Base-by-base conservation (phyloP, 2,888 invertebrate genomes). In the Cephus spinipes region DNA sequence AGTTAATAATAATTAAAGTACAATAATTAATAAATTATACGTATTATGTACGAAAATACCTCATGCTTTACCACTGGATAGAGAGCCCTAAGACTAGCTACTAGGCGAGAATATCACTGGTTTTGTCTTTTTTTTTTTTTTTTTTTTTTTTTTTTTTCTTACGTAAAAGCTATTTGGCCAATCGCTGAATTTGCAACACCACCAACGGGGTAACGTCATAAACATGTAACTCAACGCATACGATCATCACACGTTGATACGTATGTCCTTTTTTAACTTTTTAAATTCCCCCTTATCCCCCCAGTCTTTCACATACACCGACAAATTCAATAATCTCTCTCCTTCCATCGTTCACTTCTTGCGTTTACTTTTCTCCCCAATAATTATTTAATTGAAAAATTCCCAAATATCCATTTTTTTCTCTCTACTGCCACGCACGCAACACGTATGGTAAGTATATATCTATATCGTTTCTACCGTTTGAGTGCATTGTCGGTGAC, bases 31-130 rank as follows among this genome's bases (percentile, higher is more conserved):
- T 88, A 88, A 89, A 87, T 88, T 88, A 87, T 89, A 90, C 88
- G 88, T 88, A 90, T 90, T 89, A 89, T 89, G 86, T 88, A 90
- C 89, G 88, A 87, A 87, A 89, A 90, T 90, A 90, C 90, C 90
- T 90, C 90, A 90, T 90, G 90, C 90, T 89, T 87, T 89, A 90
- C 90, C 90, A 90, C 87, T 90, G 89, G 86, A 90, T 90, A 90
- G 87, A 90, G 81, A 83, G 89, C 89, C 90, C 89, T 90, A 90
- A 55, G 88, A 88, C 88, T 90, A 90, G 89, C 90, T 90, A 89
- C 90, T 88, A 89, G 89, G 90, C 90, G 89, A 88, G 85, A 89
- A 85, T 88, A 55, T 55, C 55, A 55, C 55, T 55, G 55, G 23
- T 55, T 30, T 32, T 71, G 71, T 15, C 11, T 71, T 71, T 30